Base-by-base conservation (phyloP, 1,140 invertebrate species). In the Meloidogyne floridensis region DNA sequence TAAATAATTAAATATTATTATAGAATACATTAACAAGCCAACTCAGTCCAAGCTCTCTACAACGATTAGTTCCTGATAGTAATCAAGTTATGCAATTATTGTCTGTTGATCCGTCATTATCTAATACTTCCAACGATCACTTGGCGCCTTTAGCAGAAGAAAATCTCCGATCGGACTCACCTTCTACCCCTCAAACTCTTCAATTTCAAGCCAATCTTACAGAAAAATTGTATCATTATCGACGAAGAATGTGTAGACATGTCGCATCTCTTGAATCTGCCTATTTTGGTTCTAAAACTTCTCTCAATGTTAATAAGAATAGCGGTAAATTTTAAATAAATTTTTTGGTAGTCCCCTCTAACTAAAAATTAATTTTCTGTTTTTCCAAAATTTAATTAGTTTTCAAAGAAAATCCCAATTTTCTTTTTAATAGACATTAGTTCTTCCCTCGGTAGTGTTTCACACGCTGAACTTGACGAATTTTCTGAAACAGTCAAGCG, bases 401-500 rank as follows among this genome's bases (percentile, higher is more conserved):
- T 32, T 32, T 32, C 32, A 32, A 32, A 32, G 32, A 32, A 32
- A n/a, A 81, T 8, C 8, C 9, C n/a, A 72, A 69, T 83, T 11
- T 47, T 80, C 13, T 43, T 18, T 77, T 43, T 15, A 76, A 56
- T 6, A 43, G 20, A 18, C 2, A 8, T 3, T 18, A 15, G n/a
- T n/a, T 4, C 9, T 1, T 51, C 81, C 72, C 5, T 84, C 32
- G 75, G 75, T 69, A 84, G 51, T 18, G 9, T 43, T 10, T 4
- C 74, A 51, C 3, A 73, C n/a, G 54, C 10, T 76, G 93, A 94
- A 3, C 91, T 96, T 51, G 93, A 95, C 81, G 91, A 94, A 59
- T 97, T 98, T 91, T 93, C 94, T 56, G 94, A 95, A 85, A 95
- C 95, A 91, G 92, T 97, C 65, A 93, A 94, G 0, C 95, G 95